A percentile compares a stretch with the other conserved stretches of the same genome.
Evolutionary conservation across 2,113 vertebrate genomes (phyloP).

Genomic region (Pontoporia blainvillei): DNA sequence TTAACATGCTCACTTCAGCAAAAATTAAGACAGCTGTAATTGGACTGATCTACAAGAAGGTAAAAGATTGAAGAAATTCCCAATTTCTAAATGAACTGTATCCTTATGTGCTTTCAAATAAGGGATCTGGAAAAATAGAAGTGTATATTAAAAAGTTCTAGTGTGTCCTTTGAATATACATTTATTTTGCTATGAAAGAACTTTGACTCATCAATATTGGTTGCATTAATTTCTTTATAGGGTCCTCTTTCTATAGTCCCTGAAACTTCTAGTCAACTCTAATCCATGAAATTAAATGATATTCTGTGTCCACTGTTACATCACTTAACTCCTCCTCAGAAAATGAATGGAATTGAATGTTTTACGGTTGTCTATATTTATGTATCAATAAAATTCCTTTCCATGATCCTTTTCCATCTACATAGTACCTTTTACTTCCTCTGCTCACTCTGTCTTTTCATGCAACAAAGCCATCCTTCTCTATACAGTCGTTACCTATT

Average conservation of each 20-base stretch:
- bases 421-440: not conserved
- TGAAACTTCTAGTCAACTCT: not conserved
- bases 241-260: not conserved
- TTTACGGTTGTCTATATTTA: not conserved
- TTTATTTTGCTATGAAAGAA: not conserved
- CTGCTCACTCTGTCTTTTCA: not conserved
- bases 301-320: not conserved
- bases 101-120: not conserved
- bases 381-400: not conserved
- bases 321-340: not conserved
- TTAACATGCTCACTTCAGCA: constrained; percentile 72
- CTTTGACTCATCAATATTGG: not conserved
- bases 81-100: not conserved
- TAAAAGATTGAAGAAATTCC: not conserved
- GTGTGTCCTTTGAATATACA: not conserved
- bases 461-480: not conserved
- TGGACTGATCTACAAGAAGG: constrained; percentile 79
- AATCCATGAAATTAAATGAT: not conserved
- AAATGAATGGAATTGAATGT: not conserved
- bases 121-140: not conserved
- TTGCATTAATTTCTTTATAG: not conserved
- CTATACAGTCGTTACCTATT: not conserved
- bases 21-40: constrained; percentile 75
- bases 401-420: not conserved
- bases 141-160: not conserved